Evolutionary conservation across 2,888 invertebrate genomes (phyloP), one percentile per base, ranked within the genome.

Genomic region (Machimus rusticus): DNA sequence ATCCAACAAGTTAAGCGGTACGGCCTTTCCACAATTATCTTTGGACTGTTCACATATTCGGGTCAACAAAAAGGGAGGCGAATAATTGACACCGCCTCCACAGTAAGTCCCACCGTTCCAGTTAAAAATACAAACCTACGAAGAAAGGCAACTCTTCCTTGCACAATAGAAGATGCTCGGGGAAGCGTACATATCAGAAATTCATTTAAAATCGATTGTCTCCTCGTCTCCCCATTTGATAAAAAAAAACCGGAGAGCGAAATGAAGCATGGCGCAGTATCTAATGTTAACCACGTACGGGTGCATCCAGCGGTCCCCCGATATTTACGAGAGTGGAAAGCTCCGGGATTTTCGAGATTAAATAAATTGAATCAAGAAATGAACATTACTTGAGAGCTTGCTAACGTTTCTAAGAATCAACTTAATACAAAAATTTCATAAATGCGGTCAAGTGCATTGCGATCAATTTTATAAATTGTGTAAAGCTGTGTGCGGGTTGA

Each of bases 1-100:
- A 85, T 34, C n/a, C 28, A 9, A 43, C 9, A 19, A 9, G 74
- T 43, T 12, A 87, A 90, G 86, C 88, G 93, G 94, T 19, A 5
- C 37, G 6, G 1, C 14, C n/a, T 37, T 76, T 34, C 19, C 19
- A 66, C 23, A 12, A 28, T 28, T n/a, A 16, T 37, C 37, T 34
- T 76, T n/a, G 76, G n/a, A 14, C n/a, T 19, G 19, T 76, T 76
- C n/a, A 16, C 39, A 39, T 37, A 76, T 76, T 37, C n/a, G 1
- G 19, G 37, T 5, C 34, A 46, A 34, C 55, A 51, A 46, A 55
- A 55, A n/a, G 16, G 16, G 34, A n/a, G 76, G n/a, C n/a, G 28
- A 37, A 19, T 55, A 37, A 55, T 16, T 78, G 78, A n/a, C 46
- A 19, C 43, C 37, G 0, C 19, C 19, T 39, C 16, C 5, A 39